Evolutionary conservation across 2,888 invertebrate species (phyloP).

Genomic region (Scaptodrosophila latifasciaeformis): DNA sequence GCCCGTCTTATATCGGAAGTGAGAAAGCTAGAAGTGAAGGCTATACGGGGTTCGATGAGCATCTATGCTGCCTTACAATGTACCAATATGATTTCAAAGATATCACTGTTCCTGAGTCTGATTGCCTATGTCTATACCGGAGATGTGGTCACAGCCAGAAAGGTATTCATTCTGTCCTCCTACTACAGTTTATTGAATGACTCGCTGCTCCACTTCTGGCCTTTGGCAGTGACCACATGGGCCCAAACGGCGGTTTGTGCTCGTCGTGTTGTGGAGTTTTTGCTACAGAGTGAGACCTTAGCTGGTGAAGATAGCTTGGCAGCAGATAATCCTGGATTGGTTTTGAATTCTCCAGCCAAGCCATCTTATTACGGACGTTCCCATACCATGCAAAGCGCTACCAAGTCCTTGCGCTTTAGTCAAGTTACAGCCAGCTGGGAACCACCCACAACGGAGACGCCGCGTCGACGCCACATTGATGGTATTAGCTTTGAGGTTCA

Average conservation of each 20-base stretch:
- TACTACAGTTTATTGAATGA: conserved; percentile 87
- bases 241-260: conserved; percentile 86
- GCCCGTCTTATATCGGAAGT: conserved; percentile 82
- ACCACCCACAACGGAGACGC: conserved; percentile 38
- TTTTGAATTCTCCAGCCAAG: conserved; percentile 10
- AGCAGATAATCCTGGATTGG: conserved; percentile 37
- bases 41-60: conserved; percentile 81
- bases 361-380: conserved; percentile 24
- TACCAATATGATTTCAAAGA: conserved; percentile 85
- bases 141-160: conserved; percentile 82
- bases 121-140: conserved; percentile 81
- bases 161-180: conserved; percentile 87
- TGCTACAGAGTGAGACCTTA: conserved; percentile 72
- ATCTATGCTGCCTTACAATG: conserved; percentile 82
- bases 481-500: conserved; percentile 73
- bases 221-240: conserved; percentile 84
- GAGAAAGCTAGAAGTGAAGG: conserved; percentile 82
- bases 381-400: conserved; percentile 33
- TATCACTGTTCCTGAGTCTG: conserved; percentile 86
- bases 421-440: conserved; percentile 77
- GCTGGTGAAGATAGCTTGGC: conserved; percentile 23
- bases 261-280: conserved; percentile 81
- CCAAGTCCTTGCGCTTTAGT: conserved; percentile 63
- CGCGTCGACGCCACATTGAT: conserved; percentile 36
- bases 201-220: conserved; percentile 86